These are phyloP conservation scores for Odontesthes bonariensis DNA, from an alignment of 2,113 vertebrate genomes.

Conservation along the genomic window DNA sequence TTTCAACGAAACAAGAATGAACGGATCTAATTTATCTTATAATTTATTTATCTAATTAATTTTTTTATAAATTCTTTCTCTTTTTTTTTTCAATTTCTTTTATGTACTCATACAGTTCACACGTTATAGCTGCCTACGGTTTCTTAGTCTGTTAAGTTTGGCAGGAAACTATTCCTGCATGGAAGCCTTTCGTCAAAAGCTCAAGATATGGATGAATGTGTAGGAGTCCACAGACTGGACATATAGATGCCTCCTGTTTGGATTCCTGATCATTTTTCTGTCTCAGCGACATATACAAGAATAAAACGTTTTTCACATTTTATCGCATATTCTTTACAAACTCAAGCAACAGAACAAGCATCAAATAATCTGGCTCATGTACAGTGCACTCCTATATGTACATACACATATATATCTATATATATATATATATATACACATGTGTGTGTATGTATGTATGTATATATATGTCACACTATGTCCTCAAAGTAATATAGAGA, in stretches of 20 bases:
- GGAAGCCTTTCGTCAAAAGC: not conserved
- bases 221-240: not conserved
- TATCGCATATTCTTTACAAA: not conserved
- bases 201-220: not conserved
- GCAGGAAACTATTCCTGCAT: not conserved
- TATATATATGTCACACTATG: not conserved
- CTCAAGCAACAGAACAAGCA: too few relatives aligned
- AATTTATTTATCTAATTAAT: too few relatives aligned
- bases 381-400: not conserved
- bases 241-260: not conserved
- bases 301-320: not conserved
- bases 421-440: not conserved
- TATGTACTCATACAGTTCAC: not conserved
- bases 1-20: not conserved
- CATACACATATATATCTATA: too few relatives aligned
- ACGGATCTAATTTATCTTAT: too few relatives aligned
- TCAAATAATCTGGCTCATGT: too few relatives aligned
- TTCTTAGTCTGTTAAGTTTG: not conserved
- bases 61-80: too few relatives aligned
- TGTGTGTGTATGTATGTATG: too few relatives aligned
- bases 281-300: not conserved
- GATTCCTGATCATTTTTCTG: not conserved
- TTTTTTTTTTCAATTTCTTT: constrained; percentile 8
- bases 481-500: not conserved
- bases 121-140: constrained; percentile 6